Evolutionary conservation across 1,140 invertebrate species (phyloP).

Genomic region (Philaenus spumarius): DNA sequence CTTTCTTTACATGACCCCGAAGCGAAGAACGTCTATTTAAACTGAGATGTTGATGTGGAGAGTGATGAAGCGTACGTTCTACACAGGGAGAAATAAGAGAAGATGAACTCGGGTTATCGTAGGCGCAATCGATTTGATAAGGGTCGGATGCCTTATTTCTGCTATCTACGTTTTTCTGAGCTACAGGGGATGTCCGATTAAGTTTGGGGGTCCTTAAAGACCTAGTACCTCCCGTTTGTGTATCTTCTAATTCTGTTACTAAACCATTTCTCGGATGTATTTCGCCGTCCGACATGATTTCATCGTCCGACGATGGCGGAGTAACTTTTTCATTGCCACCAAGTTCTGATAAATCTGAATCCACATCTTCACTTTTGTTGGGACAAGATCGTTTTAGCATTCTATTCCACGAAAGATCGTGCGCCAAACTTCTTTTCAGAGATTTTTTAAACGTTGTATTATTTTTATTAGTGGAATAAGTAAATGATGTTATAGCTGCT

Average conservation of each 20-base stretch:
- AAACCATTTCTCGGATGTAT: constrained; percentile 5
- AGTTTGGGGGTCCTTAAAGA: neutral
- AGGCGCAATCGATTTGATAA: neutral
- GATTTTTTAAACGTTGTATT: neutral
- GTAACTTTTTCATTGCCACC: neutral
- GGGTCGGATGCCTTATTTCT: neutral
- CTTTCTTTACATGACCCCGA: constrained; percentile 46
- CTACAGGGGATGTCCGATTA: neutral
- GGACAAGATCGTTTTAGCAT: neutral
- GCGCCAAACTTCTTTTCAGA: neutral
- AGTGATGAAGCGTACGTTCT: neutral
- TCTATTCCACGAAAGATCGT: neutral
- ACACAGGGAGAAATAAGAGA: neutral
- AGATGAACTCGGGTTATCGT: neutral
- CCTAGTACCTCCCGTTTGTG: neutral
- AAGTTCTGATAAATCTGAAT: constrained; percentile 3
- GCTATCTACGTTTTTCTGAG: neutral
- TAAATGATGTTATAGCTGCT: constrained; percentile 2
- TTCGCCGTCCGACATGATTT: constrained; percentile 11
- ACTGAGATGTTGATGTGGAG: neutral
- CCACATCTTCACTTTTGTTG: constrained; percentile 1
- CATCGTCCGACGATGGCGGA: constrained; percentile 5
- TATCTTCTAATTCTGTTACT: neutral
- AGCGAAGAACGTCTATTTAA: constrained; percentile 41
- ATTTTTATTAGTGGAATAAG: constrained; percentile 4